phyloP scores from a whole-genome alignment of 2,797 vertebrate genomes.

The Macropus fuliginosus region DNA sequence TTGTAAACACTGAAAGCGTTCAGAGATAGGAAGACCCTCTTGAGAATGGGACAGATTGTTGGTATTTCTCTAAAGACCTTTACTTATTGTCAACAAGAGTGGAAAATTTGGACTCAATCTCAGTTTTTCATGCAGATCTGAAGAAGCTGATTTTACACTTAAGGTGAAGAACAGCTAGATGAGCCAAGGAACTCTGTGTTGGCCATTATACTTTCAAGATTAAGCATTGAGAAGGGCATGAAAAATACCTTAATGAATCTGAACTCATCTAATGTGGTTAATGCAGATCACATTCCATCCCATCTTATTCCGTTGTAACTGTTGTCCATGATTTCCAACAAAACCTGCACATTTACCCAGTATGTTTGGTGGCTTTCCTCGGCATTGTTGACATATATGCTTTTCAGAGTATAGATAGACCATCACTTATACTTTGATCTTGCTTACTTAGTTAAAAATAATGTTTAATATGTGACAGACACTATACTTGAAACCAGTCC shows the following conservation, averaged over 20 bases:
- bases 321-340: not conserved
- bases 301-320: not conserved
- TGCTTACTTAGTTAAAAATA: no score
- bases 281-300: not conserved
- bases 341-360: not conserved
- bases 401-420: not conserved
- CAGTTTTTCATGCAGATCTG: not conserved
- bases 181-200: not conserved
- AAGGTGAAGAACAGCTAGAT: not conserved
- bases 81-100: not conserved
- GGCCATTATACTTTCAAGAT: not conserved
- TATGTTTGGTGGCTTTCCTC: not conserved
- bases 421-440: not conserved
- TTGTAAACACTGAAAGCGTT: not conserved
- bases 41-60: not conserved
- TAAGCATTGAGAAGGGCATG: not conserved
- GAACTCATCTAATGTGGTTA: not conserved
- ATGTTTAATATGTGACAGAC: not conserved
- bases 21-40: not conserved
- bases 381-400: not conserved
- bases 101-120: not conserved
- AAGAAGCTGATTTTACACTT: not conserved
- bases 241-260: not conserved
- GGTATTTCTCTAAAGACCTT: not conserved
- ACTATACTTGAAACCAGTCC: not conserved